Evolutionary conservation across 2,888 invertebrate species (phyloP).

Genomic region (Hybos culiciformis): DNA sequence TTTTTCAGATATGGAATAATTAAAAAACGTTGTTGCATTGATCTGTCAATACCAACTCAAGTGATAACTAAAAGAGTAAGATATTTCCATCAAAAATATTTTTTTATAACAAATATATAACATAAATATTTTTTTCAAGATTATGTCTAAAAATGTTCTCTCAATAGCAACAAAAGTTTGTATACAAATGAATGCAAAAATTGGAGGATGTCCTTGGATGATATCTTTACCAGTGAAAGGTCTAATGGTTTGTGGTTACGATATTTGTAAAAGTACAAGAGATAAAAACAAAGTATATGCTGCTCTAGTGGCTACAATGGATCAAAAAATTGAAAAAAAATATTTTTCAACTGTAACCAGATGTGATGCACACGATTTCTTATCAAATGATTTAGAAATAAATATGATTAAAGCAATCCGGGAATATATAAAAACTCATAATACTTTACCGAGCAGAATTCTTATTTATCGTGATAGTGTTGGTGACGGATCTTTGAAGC

Average conservation of each 20-base stretch:
- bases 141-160: slow-evolving; percentile 42
- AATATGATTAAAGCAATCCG: slow-evolving; percentile 40
- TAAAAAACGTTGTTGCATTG: slow-evolving; percentile 71
- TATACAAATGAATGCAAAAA: slow-evolving; percentile 84
- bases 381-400: slow-evolving; percentile 55
- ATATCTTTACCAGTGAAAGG: slow-evolving; percentile 51
- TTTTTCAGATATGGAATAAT: slow-evolving; percentile 56
- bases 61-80: too few species aligned
- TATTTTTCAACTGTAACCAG: slow-evolving; percentile 63
- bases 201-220: slow-evolving; percentile 85
- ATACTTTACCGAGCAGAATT: slow-evolving; percentile 52
- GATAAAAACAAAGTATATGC: slow-evolving; percentile 52
- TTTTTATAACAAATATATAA: too few species aligned
- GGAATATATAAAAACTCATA: slow-evolving; percentile 25
- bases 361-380: slow-evolving; percentile 59
- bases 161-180: slow-evolving; percentile 85
- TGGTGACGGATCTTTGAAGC: slow-evolving; percentile 76
- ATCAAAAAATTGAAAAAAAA: slow-evolving; percentile 42
- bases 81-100: too few species aligned
- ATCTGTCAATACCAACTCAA: slow-evolving; percentile 58
- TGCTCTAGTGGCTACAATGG: slow-evolving; percentile 64
- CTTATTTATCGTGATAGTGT: slow-evolving; percentile 86
- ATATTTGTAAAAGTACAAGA: slow-evolving; percentile 72
- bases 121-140: slow-evolving; percentile 21
- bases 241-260: slow-evolving; percentile 77